Evolutionary conservation across 2,113 vertebrate genomes (phyloP), one percentile per base, ranked within the genome.

Genomic region (Corythaeola cristata): DNA sequence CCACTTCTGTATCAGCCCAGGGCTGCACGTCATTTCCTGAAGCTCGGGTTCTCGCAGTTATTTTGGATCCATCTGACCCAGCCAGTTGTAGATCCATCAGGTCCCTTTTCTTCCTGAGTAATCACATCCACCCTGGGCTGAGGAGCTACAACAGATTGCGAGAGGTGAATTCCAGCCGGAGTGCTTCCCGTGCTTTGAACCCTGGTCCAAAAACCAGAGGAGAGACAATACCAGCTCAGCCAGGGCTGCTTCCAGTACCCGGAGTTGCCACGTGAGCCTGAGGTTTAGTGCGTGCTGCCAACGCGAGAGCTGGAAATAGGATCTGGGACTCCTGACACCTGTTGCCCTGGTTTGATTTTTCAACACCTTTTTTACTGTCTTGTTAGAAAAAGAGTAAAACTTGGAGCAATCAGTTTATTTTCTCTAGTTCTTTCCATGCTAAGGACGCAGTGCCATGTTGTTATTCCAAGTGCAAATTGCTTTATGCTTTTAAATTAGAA

Each of bases 321-420:
- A 85, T 8, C 55, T 47, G 32, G 50, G 30, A 9, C 67, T 95
- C 75, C 66, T 28, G 15, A 9, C 60, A 41, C 19, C 47, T 67
- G 17, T 35, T 62, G 17, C 69, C 58, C 12, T n/a, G 11, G 5
- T 68, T 75, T 18, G 27, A 5, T 63, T 90, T 81, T 89, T 64
- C 73, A 64, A 12, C 53, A 39, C 16, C 0, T 4, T 75, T 90
- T 60, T 49, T 71, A 0, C 53, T 45, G 13, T 50, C 73, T 60
- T 4, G 14, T 75, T 56, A 90, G 80, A 47, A 90, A 56, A 60
- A 49, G 45, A 86, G 21, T n/a, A 33, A 39, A 75, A 60, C 39
- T 49, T 37, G 14, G 26, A 76, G 28, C 3, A 1, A 5, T 56
- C 2, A 1, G 0, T 41, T 74, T 58, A 0, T 20, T 73, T 39